Conservation (phyloP, 2,797 vertebrate genomes). For the Simalia tracyae region DNA sequence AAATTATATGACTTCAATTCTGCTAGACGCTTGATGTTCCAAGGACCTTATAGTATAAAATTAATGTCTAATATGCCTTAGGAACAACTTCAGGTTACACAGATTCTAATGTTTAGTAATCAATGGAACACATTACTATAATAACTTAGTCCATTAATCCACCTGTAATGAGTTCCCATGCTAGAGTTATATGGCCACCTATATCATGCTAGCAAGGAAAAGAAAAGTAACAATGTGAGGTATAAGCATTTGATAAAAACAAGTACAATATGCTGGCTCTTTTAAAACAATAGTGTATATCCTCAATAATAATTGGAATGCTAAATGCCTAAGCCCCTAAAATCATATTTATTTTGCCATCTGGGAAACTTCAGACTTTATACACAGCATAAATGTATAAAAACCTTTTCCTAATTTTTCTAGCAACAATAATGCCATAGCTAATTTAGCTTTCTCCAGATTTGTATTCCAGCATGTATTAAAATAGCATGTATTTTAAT, state of each 20-base stretch:
- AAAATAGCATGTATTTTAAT: conserved; percentile 5
- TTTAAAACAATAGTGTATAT: background rate
- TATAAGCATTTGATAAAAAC: background rate
- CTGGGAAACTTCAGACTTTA: background rate
- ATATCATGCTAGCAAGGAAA: background rate
- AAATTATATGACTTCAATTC: background rate
- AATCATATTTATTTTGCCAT: background rate
- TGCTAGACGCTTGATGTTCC: background rate
- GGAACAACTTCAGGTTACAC: background rate
- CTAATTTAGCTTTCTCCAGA: conserved; percentile 7
- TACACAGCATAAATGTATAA: background rate
- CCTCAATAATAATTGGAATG: background rate
- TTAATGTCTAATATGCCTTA: background rate
- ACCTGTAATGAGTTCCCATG: background rate
- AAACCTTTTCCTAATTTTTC: background rate
- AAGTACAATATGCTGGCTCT: background rate
- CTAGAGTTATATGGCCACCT: background rate
- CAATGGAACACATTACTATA: background rate
- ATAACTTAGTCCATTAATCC: background rate
- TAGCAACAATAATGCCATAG: background rate
- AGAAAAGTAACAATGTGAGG: background rate
- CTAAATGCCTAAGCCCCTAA: background rate
- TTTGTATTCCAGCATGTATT: background rate
- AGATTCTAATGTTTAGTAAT: background rate
- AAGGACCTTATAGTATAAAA: background rate